These are phyloP conservation scores for Sinotaia quadrata DNA, from an alignment of 2,888 invertebrate genomes.

Conservation along the genomic window DNA sequence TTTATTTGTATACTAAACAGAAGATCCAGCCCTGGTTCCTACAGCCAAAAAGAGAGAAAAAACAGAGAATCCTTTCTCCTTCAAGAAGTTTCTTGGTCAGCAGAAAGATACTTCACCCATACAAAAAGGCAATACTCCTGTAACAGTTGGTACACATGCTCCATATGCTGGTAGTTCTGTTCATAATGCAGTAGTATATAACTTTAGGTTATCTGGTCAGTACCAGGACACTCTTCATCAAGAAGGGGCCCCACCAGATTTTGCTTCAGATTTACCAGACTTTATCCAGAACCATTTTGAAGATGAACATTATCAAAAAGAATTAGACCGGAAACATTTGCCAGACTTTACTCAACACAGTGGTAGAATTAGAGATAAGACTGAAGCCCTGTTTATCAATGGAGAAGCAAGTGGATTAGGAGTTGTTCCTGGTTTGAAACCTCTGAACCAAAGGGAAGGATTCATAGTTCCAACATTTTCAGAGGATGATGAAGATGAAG, in stretches of 20 bases:
- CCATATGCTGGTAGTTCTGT: background rate
- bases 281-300: conserved; percentile 68
- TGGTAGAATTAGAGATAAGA: background rate
- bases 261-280: conserved; percentile 67
- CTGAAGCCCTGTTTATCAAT: background rate
- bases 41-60: conserved; percentile 47
- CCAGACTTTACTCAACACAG: conserved; percentile 60
- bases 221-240: background rate
- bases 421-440: conserved; percentile 1
- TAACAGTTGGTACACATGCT: conserved; percentile 7
- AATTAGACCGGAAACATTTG: conserved; percentile 34
- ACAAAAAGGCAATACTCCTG: conserved; percentile 6
- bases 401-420: background rate
- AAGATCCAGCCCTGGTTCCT: background rate
- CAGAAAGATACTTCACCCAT: conserved; percentile 24
- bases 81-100: conserved; percentile 66
- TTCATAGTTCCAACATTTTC: background rate
- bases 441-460: background rate
- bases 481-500: conserved; percentile 1
- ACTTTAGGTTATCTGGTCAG: background rate
- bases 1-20: no score
- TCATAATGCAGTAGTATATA: background rate
- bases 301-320: conserved; percentile 35
- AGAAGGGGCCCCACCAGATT: conserved; percentile 43
- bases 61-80: conserved; percentile 70